Evolutionary conservation across 2,113 vertebrate genomes (phyloP).

Genomic region (Protobothrops flavoviridis): DNA sequence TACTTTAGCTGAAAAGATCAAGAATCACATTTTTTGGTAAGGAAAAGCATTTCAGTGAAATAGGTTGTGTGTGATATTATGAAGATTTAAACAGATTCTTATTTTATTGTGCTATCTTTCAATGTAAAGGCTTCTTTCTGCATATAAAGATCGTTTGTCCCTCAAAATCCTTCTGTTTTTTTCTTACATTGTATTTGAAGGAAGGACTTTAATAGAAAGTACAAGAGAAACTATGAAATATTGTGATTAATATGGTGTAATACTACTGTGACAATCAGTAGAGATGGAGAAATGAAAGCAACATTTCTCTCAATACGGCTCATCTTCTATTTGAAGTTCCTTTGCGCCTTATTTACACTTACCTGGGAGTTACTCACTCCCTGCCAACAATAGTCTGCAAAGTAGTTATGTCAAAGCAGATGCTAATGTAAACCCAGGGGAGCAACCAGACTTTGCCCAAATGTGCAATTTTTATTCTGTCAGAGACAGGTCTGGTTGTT

Average conservation of each 20-base stretch:
- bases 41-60: not conserved
- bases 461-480: slow-evolving; percentile 35
- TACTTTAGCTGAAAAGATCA: not conserved
- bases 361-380: slow-evolving; percentile 48
- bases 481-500: slow-evolving; percentile 33
- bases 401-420: slow-evolving; percentile 53
- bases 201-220: slow-evolving; percentile 30
- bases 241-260: not conserved
- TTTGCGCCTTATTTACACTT: slow-evolving; percentile 58
- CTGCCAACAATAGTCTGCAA: slow-evolving; percentile 38
- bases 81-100: not conserved
- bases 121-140: not conserved
- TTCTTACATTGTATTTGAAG: not conserved
- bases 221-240: slow-evolving; percentile 22
- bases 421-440: slow-evolving; percentile 45
- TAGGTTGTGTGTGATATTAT: not conserved
- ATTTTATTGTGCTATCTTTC: not conserved
- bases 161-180: not conserved
- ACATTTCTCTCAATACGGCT: slow-evolving; percentile 48
- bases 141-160: not conserved
- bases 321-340: slow-evolving; percentile 54
- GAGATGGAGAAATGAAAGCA: slow-evolving; percentile 46
- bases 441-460: slow-evolving; percentile 32
- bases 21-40: not conserved
- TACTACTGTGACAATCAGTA: slow-evolving; percentile 35